Conservation (phyloP, 1,140 invertebrate genomes). For the Dendrolimus punctatus region DNA sequence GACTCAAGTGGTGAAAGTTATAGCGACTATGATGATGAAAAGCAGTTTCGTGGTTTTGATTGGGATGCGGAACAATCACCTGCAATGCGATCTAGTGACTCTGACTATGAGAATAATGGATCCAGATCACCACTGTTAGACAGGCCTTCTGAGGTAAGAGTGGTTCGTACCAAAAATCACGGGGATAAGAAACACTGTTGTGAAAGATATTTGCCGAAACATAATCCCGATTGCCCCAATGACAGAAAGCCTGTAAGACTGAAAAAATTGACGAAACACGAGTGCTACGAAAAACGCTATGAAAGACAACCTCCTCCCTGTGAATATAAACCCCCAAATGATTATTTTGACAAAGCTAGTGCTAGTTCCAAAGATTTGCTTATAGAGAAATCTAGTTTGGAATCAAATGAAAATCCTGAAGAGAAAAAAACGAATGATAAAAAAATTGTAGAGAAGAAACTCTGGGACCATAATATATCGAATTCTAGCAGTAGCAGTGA, state of each 20-base stretch:
- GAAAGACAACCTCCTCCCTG: slow-evolving; percentile 31
- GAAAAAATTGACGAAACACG: slow-evolving; percentile 58
- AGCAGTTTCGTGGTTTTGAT: slow-evolving; percentile 67
- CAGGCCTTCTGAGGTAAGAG: slow-evolving; percentile 45
- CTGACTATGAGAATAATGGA: slow-evolving; percentile 75
- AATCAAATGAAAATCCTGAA: slow-evolving; percentile 61
- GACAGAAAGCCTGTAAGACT: slow-evolving; percentile 65
- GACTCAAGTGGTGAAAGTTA: slow-evolving; percentile 72
- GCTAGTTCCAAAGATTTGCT: slow-evolving; percentile 78
- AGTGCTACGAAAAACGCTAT: slow-evolving; percentile 32
- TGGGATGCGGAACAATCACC: slow-evolving; percentile 67
- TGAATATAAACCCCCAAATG: slow-evolving; percentile 49
- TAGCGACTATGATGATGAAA: slow-evolving; percentile 73
- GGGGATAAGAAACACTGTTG: slow-evolving; percentile 61
- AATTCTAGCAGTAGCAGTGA: slow-evolving; percentile 74
- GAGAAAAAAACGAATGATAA: slow-evolving; percentile 41
- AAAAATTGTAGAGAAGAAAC: slow-evolving; percentile 54
- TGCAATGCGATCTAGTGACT: slow-evolving; percentile 66
- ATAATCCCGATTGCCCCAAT: slow-evolving; percentile 39
- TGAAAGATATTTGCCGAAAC: slow-evolving; percentile 45
- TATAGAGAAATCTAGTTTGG: slow-evolving; percentile 72
- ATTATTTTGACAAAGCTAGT: slow-evolving; percentile 73
- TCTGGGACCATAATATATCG: slow-evolving; percentile 69
- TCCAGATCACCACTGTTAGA: slow-evolving; percentile 74
- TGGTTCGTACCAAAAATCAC: slow-evolving; percentile 56